These are phyloP conservation scores for Cochlearius cochlearius DNA, from an alignment of 2,113 vertebrate genomes.

Conservation along the genomic window DNA sequence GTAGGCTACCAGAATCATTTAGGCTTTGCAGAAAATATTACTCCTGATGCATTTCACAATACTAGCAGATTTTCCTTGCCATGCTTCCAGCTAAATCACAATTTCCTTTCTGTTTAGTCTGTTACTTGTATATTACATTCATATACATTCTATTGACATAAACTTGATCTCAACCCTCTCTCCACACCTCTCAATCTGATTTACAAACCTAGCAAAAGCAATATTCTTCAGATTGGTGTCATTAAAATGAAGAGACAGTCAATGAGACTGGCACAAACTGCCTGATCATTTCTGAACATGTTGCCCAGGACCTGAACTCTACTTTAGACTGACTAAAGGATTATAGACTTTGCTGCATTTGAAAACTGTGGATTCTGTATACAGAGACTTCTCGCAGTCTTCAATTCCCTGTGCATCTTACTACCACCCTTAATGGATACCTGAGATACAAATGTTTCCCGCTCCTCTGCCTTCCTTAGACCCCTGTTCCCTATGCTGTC, in stretches of 20 bases:
- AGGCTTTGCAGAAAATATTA: conserved; percentile 33
- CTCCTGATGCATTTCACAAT: not conserved
- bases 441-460: not conserved
- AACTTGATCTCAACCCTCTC: not conserved
- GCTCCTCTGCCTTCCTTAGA: not conserved
- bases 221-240: not conserved
- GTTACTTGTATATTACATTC: not conserved
- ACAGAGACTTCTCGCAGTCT: not conserved
- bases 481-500: not conserved
- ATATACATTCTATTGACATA: not conserved
- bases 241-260: not conserved
- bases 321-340: not conserved
- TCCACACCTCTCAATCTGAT: not conserved
- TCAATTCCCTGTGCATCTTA: not conserved
- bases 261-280: not conserved
- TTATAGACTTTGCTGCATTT: not conserved
- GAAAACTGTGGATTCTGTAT: not conserved
- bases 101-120: not conserved
- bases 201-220: not conserved
- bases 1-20: conserved; percentile 29
- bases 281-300: not conserved
- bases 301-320: not conserved
- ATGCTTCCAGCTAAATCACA: not conserved
- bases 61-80: not conserved
- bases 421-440: not conserved